Percentiles rank a stretch among this genome's conserved stretches.
Evolutionary conservation across 2,797 vertebrate genomes (phyloP).

Genomic region (Enteromius thamalakanensis): DNA sequence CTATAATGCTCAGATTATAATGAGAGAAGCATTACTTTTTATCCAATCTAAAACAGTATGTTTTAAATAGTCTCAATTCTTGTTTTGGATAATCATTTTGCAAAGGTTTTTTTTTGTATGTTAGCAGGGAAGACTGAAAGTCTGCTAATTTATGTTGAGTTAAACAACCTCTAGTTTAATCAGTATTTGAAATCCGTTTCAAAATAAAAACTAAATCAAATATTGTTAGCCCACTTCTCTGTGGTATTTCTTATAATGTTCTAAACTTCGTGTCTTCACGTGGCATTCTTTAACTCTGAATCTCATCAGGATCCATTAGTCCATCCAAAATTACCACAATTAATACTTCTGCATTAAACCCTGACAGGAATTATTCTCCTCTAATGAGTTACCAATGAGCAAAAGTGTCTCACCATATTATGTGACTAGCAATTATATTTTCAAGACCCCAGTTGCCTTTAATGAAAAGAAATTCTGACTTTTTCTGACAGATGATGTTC

Average conservation of each 20-base stretch:
- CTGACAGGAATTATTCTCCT: constrained; percentile 84
- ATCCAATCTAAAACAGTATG: constrained; percentile 64
- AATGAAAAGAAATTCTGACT: constrained; percentile 79
- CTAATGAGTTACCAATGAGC: constrained; percentile 84
- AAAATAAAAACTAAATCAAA: constrained; percentile 6
- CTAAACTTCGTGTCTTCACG: constrained; percentile 71
- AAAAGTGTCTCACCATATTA: constrained; percentile 79
- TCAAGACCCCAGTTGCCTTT: constrained; percentile 82
- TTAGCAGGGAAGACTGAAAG: background rate
- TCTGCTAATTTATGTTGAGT: background rate
- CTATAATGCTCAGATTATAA: constrained; percentile 73
- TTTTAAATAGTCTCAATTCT: constrained; percentile 51
- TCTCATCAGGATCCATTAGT: constrained; percentile 78
- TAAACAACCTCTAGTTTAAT: background rate
- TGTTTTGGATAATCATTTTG: constrained; percentile 43
- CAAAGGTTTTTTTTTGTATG: background rate
- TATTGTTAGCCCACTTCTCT: background rate
- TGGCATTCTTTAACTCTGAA: constrained; percentile 69
- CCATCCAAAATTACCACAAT: constrained; percentile 80
- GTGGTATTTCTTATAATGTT: constrained; percentile 65
- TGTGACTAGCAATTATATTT: constrained; percentile 82
- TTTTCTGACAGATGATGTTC: constrained; percentile 1
- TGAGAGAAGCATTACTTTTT: constrained; percentile 61
- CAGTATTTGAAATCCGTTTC: background rate
- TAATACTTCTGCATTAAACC: constrained; percentile 80